phyloP scores from a whole-genome alignment of 2,797 vertebrate genomes.

The Sylvia borin region DNA sequence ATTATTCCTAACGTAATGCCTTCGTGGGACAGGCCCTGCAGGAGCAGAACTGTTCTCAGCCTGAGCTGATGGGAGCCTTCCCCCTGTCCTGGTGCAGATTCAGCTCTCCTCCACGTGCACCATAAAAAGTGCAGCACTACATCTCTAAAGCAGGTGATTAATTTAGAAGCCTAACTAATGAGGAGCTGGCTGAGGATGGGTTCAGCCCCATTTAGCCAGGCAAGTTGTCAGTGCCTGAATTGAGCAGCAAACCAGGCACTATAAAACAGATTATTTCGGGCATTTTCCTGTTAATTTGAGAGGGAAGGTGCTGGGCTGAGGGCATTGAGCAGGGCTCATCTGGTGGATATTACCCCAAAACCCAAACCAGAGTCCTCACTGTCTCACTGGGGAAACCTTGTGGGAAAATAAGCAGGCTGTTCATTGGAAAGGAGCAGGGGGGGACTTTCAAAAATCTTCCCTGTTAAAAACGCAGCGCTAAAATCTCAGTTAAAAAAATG shows the following conservation, averaged over 20 bases:
- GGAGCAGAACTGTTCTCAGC: background rate
- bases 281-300: background rate
- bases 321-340: background rate
- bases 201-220: background rate
- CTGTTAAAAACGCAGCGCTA: background rate
- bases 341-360: accelerated
- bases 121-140: background rate
- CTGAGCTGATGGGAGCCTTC: background rate
- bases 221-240: background rate
- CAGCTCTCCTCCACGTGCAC: accelerated
- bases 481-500: slow-evolving; percentile 24
- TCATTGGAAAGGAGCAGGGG: background rate
- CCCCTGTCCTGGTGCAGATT: background rate
- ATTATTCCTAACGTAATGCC: background rate
- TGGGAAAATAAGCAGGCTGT: background rate
- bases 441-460: background rate
- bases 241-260: background rate
- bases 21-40: background rate
- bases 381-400: background rate
- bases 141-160: background rate
- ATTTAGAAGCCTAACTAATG: background rate
- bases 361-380: background rate
- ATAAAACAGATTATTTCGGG: background rate
- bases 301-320: background rate
- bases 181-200: background rate